Conservation (phyloP, 2,113 vertebrate species). For the Vicugna pacos region DNA sequence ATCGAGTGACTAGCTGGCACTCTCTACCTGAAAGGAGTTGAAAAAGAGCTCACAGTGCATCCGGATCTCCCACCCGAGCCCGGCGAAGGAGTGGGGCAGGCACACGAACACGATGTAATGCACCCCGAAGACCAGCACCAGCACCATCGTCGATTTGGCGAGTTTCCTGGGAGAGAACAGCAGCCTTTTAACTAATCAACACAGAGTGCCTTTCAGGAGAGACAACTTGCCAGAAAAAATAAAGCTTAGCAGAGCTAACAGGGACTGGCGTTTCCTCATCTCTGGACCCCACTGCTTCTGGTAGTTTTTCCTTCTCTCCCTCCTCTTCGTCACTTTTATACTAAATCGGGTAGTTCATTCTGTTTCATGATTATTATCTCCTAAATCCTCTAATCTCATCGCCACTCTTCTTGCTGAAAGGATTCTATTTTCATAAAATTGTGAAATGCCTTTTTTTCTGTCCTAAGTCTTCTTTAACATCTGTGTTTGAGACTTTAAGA, state of each 20-base stretch:
- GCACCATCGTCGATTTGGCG: slow-evolving; percentile 93
- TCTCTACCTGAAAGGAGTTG: slow-evolving; percentile 94
- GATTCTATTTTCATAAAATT: not conserved
- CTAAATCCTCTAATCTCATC: not conserved
- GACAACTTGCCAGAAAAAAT: not conserved
- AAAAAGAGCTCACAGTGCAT: slow-evolving; percentile 97
- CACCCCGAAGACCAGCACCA: slow-evolving; percentile 94
- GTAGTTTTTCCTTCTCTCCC: not conserved
- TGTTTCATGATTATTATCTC: not conserved
- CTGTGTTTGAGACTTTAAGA: not conserved
- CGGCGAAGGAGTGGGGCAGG: slow-evolving; percentile 91
- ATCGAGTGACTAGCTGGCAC: fast-evolving
- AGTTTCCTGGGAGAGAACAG: slow-evolving; percentile 89
- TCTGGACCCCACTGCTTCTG: not conserved
- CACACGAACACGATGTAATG: slow-evolving; percentile 95
- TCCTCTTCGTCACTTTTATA: not conserved
- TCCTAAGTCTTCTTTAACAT: not conserved
- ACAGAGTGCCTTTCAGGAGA: not conserved
- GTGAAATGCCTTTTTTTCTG: not conserved
- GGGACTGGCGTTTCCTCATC: not conserved
- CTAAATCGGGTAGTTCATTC: not conserved
- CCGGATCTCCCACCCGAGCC: slow-evolving; percentile 92
- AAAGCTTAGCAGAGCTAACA: not conserved
- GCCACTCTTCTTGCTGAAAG: not conserved
- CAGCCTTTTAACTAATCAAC: not conserved